Base-by-base conservation (phyloP, 2,113 vertebrate genomes). In the Acanthochromis polyacanthus region DNA sequence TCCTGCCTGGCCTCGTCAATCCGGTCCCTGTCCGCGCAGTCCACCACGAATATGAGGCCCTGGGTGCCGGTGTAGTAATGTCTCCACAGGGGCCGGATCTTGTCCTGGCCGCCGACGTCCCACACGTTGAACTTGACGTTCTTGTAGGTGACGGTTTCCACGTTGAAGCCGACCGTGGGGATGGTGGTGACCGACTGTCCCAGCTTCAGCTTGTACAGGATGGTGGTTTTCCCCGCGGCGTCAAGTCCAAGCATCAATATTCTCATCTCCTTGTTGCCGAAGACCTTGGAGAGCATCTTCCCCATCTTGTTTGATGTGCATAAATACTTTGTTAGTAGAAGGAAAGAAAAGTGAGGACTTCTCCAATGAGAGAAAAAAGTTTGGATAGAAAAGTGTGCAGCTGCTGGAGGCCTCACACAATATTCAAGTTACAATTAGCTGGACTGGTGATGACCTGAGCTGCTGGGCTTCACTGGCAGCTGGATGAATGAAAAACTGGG, bases 201-300 rank as follows among this genome's bases (percentile, higher is more conserved):
- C 90, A 99, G 95, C 94, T 99, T 99, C 83, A 99, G 93, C 94
- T 99, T 99, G 95, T 99, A 99, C 69, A 99, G 93, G 84, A 99
- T 98, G 52, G 98, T 99, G 0, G 98, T 99, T 94, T 99, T 99
- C 38, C 98, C 98, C 2, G 98, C 98, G 5, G 98, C 98, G 84
- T 99, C 98, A 93, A 99, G 95, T 92, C 98, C 98, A 89, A 99
- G 95, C 98, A 99, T 99, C 95, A 99, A 91, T 95, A 99, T 98
- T 93, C 98, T 97, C 98, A 99, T 99, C 93, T 99, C 98, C 95
- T 99, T 99, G 96, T 99, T 99, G 87, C 98, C 97, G 90, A 99
- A 99, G 90, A 99, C 98, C 94, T 99, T 99, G 80, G 98, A 99
- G 48, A 99, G 95, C 95, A 98, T 94, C 93, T 99, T 99, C 93